Percentiles rank a stretch among this genome's conserved stretches.
Evolutionary conservation across 2,797 vertebrate species (phyloP).

Genomic region (Xenentodon cancila): DNA sequence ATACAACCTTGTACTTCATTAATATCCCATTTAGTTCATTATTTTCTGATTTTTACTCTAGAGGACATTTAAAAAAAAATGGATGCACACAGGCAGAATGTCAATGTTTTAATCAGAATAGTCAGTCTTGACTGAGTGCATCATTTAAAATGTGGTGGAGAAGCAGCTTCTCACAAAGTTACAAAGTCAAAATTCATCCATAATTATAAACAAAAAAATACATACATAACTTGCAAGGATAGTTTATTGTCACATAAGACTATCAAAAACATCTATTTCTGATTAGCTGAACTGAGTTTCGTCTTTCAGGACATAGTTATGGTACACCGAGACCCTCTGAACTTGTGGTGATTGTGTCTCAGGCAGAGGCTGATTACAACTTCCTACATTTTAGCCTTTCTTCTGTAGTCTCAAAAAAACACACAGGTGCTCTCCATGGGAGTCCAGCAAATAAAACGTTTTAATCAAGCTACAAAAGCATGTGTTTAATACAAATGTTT

Average conservation of each 20-base stretch:
- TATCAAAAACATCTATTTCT: conserved; percentile 49
- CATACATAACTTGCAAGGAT: no score
- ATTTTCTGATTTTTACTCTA: conserved; percentile 26
- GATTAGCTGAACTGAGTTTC: conserved; percentile 39
- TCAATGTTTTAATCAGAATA: not conserved
- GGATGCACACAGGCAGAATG: conserved; percentile 5
- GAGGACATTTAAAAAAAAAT: conserved; percentile 9
- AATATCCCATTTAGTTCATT: conserved; percentile 8
- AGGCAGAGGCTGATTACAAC: conserved; percentile 69
- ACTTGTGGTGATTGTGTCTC: conserved; percentile 58
- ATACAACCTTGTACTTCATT: conserved; percentile 20
- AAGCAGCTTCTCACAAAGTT: no score
- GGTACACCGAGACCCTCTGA: conserved; percentile 51
- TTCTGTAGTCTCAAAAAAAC: conserved; percentile 53
- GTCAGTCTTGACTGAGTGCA: conserved; percentile 9
- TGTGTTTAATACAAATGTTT: conserved; percentile 40
- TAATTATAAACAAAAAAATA: conserved; percentile 15
- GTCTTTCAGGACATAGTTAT: conserved; percentile 50
- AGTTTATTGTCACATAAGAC: no score
- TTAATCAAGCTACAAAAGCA: conserved; percentile 48
- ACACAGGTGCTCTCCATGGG: conserved; percentile 50
- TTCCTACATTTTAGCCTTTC: conserved; percentile 43
- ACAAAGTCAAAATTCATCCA: no score
- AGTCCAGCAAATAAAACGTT: conserved; percentile 39
- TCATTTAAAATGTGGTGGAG: not conserved